Percentiles rank a stretch among this genome's conserved stretches.
These are phyloP conservation scores for Labia minor DNA, from an alignment of 2,888 invertebrate genomes.

Conservation along the genomic window DNA sequence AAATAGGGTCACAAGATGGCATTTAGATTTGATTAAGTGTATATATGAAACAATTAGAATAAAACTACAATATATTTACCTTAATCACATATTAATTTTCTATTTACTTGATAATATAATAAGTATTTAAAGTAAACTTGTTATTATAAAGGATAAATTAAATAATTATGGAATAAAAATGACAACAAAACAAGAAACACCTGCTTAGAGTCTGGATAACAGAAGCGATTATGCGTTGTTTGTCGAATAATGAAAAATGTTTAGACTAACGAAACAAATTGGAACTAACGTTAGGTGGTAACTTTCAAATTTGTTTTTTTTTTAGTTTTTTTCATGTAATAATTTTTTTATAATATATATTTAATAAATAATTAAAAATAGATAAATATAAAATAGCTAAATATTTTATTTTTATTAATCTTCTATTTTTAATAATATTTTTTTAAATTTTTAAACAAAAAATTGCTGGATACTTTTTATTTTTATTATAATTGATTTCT, in stretches of 20 bases:
- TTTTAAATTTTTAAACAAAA: no score
- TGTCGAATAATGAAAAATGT: neutral
- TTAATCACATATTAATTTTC: neutral
- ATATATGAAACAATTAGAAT: neutral
- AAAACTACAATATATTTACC: neutral
- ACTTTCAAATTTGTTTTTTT: no score
- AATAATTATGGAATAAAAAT: neutral
- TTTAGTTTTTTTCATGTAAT: no score
- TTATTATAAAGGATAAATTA: neutral
- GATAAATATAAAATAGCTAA: no score
- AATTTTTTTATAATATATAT: no score
- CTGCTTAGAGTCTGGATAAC: neutral
- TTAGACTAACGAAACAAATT: no score
- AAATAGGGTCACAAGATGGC: constrained; percentile 28
- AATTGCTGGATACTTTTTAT: no score
- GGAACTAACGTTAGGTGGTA: no score
- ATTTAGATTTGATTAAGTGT: constrained; percentile 22
- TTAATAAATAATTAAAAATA: no score
- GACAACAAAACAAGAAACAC: constrained; percentile 13
- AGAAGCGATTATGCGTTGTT: constrained; percentile 3
- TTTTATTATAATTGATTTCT: no score
- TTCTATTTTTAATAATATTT: no score
- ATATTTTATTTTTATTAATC: no score
- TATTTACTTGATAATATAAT: neutral
- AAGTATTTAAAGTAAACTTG: neutral